Base-by-base conservation (phyloP, 2,797 vertebrate genomes). In the Gobio occitaniae region DNA sequence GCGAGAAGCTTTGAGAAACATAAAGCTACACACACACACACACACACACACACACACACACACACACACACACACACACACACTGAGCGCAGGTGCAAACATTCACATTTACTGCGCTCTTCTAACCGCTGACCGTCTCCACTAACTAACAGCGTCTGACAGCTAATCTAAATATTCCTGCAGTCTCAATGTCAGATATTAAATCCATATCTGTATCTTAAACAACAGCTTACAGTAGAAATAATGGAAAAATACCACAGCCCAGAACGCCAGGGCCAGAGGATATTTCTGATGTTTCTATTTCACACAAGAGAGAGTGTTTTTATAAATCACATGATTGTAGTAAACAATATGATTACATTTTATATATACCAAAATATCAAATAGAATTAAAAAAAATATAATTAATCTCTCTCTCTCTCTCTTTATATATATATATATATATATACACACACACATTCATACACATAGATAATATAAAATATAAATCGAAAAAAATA, bases 1-100 rank as follows among this genome's bases (percentile, higher is more conserved):
- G 78, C 9, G 5, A 76, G 50, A 48, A 80, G 52, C 80, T 82
- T 69, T 65, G 83, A 71, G 52, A 86, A 89, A 84, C 75, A 87
- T 80, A 87, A 86, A 88, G 85, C 79, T 69, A 65, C 32, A 56
- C 38, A 41, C 38, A 41, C 38, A 41, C 38, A 41, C 38, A 41
- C 38, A 6, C 29, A 6, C 38, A 6, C 38, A 41, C 38, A 41
- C 38, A 41, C 38, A 41, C 38, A 41, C 38, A 41, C 38, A 6
- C 29, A 56, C 38, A 41, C 38, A 6, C 38, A 0, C 38, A 41
- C 38, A 41, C 38, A 41, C 38, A 41, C 38, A 41, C 38, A 68
- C 2, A 32, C 32, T 32, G 32, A 32, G 32, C 32, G 32, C 79
- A 56, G 79, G 79, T 81, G 65, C 63, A 4, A 38, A 38, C 38